These are phyloP conservation scores for Pseudococcus viburni DNA, from an alignment of 2,888 invertebrate genomes.

Conservation along the genomic window DNA sequence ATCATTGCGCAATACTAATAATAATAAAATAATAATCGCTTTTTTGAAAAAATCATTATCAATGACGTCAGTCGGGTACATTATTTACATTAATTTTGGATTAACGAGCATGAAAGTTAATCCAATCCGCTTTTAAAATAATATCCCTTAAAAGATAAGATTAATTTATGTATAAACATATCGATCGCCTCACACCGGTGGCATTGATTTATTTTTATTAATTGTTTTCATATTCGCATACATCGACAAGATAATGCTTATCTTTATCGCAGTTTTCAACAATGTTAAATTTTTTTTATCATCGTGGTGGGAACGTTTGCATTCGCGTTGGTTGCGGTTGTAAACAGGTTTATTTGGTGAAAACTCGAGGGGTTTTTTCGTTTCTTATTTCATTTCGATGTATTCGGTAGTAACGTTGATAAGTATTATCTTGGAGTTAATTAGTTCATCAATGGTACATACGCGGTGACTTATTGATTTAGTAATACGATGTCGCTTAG, in stretches of 20 bases:
- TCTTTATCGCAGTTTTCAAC: conserved; percentile 25
- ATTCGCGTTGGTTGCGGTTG: not conserved
- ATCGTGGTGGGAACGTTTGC: conserved; percentile 8
- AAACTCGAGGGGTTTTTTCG: conserved; percentile 6
- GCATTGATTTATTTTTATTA: conserved; percentile 33
- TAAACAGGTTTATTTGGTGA: conserved; percentile 15
- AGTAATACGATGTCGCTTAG: conserved; percentile 2
- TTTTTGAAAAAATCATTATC: conserved; percentile 2
- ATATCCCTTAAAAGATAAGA: conserved; percentile 29
- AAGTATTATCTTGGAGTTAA: not conserved
- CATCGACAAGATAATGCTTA: conserved; percentile 32
- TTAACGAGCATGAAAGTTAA: conserved; percentile 37
- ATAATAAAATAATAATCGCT: conserved; percentile 9
- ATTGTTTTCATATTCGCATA: conserved; percentile 29
- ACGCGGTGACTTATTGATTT: conserved; percentile 16
- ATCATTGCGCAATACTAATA: not conserved
- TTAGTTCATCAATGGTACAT: not conserved
- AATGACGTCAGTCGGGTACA: not conserved
- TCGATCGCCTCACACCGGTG: not conserved
- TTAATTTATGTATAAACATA: conserved; percentile 27
- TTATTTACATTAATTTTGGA: conserved; percentile 30
- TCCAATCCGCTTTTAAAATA: conserved; percentile 3
- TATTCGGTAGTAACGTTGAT: conserved; percentile 3
- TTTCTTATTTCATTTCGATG: not conserved
- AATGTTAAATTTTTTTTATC: conserved; percentile 15